These are phyloP conservation scores for Sinosuthora webbiana DNA, from an alignment of 2,113 vertebrate genomes.

Conservation along the genomic window DNA sequence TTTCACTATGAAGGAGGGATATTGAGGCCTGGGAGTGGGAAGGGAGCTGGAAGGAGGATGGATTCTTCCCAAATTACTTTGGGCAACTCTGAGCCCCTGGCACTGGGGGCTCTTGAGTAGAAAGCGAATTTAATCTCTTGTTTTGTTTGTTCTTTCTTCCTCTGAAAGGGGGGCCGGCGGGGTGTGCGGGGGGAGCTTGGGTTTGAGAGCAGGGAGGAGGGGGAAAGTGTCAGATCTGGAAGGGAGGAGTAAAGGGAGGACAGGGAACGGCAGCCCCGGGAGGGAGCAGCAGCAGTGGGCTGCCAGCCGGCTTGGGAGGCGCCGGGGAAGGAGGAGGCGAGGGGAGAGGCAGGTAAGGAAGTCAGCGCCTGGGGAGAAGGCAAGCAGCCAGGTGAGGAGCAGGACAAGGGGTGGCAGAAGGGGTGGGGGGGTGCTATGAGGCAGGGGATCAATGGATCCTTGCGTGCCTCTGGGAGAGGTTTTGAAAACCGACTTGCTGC, in stretches of 20 bases:
- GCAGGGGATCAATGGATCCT: neutral
- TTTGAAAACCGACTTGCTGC: neutral
- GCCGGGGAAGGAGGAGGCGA: neutral
- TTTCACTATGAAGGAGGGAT: neutral
- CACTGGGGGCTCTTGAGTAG: conserved; percentile 31
- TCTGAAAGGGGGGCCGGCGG: conserved; percentile 1
- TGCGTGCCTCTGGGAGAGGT: neutral
- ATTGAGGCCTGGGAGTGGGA: neutral
- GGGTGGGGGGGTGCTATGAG: neutral
- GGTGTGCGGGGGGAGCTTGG: neutral
- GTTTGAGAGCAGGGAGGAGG: neutral
- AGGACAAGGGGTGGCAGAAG: neutral
- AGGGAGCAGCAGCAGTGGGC: neutral
- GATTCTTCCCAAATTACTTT: neutral
- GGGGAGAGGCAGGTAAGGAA: conserved; percentile 19
- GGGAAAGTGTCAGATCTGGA: conserved; percentile 40
- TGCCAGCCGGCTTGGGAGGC: neutral
- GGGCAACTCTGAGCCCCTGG: neutral
- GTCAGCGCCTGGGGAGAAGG: neutral
- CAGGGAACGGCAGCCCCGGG: neutral
- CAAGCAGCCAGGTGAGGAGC: neutral
- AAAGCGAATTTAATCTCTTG: conserved; percentile 58
- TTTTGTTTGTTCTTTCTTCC: conserved; percentile 60
- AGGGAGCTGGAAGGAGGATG: neutral
- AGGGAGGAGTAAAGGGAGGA: conserved; percentile 54